Base-by-base conservation (phyloP, 2,797 vertebrate genomes). In the Mallotus villosus region DNA sequence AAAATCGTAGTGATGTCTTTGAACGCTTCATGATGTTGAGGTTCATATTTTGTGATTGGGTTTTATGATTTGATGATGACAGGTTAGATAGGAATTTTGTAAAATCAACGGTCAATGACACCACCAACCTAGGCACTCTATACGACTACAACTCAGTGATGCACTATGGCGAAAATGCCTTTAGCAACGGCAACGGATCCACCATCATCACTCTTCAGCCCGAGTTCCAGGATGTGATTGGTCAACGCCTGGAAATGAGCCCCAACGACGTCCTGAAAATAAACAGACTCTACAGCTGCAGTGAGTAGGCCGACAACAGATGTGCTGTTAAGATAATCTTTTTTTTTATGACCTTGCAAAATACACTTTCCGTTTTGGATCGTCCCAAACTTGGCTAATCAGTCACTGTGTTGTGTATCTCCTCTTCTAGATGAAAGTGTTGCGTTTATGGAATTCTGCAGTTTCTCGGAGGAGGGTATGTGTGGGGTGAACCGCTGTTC, bases 101-200 rank as follows among this genome's bases (percentile, higher is more conserved):
- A 0, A 81, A 71, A 59, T 9, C 24, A 0, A 0, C 9, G 7
- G 12, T 27, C 4, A 3, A 22, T 2, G 0, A 0, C 70, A 6
- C 63, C 82, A 89, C 87, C 60, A 86, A 78, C 12, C 67, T 93
- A 1, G 95, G 92, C 19, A 86, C 93, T 3, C 90, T 92, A 1
- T 97, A 97, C 79, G 94, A 95, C 75, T 95, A 94, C 58, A 90
- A 66, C 2, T 95, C 94, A 0, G 89, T 95, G 53, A 91, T 95
- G 95, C 95, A 97, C 85, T 97, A 95, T 0, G 77, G 87, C 22
- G 84, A 93, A 79, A 80, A 80, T 5, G 78, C 87, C 0, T 95
- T 95, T 74, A 84, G 7, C 58, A 95, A 92, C 0, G 93, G 93
- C 5, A 88, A 85, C 0, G 90, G 93, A 9, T 78, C 92, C 6